Conservation (phyloP, 2,113 vertebrate genomes). For the Ivindomyrus marchei region DNA sequence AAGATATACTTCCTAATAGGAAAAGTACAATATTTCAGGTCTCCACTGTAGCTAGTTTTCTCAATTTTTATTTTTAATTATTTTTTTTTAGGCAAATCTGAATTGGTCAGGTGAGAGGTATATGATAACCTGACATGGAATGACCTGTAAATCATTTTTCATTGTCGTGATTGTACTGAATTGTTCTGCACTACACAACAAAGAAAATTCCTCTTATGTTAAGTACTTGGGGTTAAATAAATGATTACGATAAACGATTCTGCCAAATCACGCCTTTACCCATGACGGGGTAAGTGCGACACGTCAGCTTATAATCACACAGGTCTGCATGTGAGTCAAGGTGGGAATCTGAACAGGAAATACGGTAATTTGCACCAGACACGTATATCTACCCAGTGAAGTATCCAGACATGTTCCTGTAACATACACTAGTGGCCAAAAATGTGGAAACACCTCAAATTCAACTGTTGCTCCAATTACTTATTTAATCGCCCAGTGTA, state of each 20-base stretch:
- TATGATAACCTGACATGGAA: background rate
- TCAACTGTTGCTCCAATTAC: background rate
- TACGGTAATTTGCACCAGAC: background rate
- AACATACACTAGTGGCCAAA: background rate
- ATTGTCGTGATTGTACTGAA: background rate
- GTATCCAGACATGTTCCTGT: background rate
- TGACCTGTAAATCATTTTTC: too few species aligned
- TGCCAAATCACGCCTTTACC: background rate
- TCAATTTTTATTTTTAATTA: background rate
- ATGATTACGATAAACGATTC: background rate
- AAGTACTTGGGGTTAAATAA: background rate
- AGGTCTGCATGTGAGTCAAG: background rate
- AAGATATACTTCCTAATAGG: background rate
- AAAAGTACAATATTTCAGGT: background rate
- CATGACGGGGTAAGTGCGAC: background rate
- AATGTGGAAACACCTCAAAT: background rate
- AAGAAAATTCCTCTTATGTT: background rate
- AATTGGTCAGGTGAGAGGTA: background rate
- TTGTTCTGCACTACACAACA: background rate
- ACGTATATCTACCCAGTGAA: background rate
- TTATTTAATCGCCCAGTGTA: background rate
- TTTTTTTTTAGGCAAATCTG: background rate
- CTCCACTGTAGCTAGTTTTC: background rate
- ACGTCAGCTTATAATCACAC: background rate
- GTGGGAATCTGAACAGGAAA: background rate